Evolutionary conservation across 2,888 invertebrate genomes (phyloP), one percentile per base, ranked within the genome.

Genomic region (Zootermopsis nevadensis): DNA sequence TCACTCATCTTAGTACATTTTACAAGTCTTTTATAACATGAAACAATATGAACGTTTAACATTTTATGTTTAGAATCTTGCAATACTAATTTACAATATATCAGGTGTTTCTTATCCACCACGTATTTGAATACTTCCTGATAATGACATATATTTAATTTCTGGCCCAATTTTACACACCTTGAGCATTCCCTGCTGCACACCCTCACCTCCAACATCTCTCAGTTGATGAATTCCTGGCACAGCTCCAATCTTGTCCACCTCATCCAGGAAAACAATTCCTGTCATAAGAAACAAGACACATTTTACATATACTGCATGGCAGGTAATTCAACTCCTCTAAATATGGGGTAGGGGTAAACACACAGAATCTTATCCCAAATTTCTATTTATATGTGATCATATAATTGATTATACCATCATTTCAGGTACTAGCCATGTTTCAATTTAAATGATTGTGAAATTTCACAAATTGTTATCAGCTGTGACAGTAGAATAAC

Each of bases 141-240:
- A 48, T 12, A 48, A 48, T 48, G 15, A 48, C 15, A 15, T 12
- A 19, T 1, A 19, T 19, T 19, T 19, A 3, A 19, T 15, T 48
- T 48, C 19, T 48, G 48, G 19, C 19, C 48, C 15, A 6, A 15
- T 15, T 4, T 48, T 48, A 60, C 27, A 55, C 86, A 89, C 89
- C 87, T 97, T 97, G 33, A 97, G 90, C 97, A 97, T 97, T 83
- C 97, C 98, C 89, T 99, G 99, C 88, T 99, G 99, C 0, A 99
- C 99, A 69, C 99, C 99, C 90, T 99, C 99, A 67, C 99, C 98
- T 82, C 99, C 99, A 1, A 99, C 99, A 90, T 99, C 99, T 82
- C 99, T 91, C 80, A 99, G 91, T 88, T 99, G 98, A 89, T 95
- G 95, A 85, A 95, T 94, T 12, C 98, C 98, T 48, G 98, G 98